Evolutionary conservation across 2,888 invertebrate species (phyloP), one percentile per base, ranked within the genome.

Genomic region (Neria commutata): DNA sequence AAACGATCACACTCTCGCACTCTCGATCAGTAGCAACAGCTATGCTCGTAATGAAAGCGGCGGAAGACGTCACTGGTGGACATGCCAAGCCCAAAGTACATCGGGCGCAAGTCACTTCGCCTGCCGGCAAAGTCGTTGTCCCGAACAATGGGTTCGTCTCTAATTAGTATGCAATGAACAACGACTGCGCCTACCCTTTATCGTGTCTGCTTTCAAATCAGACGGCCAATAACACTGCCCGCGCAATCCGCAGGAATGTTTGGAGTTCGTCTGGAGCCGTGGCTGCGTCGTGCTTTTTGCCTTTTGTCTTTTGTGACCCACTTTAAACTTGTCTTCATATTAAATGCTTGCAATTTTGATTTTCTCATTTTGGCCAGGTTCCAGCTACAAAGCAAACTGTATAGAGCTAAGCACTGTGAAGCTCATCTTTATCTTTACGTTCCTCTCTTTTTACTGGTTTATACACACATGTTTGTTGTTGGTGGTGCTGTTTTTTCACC

Each of bases 401-500:
- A n/a, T n/a, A n/a, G n/a, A n/a, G n/a, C n/a, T n/a, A n/a, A n/a
- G n/a, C n/a, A n/a, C n/a, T n/a, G n/a, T n/a, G 21, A 42, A 42
- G 5, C 5, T 42, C 42, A 21, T 42, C 21, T 17, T 17, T 42
- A 19, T 17, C 21, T 19, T 29, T 11, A 8, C 29, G 29, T 29
- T 29, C 6, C 11, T 29, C 29, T 6, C 11, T 29, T 29, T 29
- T n/a, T n/a, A n/a, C n/a, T n/a, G n/a, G n/a, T n/a, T n/a, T n/a
- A n/a, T n/a, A n/a, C n/a, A n/a, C n/a, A n/a, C n/a, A 33, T 33
- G 33, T 6, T 16, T 16, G 40, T 40, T 40, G 40, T 40, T n/a
- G 5, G 21, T 25, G 48, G n/a, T 48, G 23, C 24, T 47, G 24
- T 48, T 26, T 48, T 48, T 51, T 37, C 24, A 51, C 45, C 37